A percentile compares a stretch with the other conserved stretches of the same genome.
phyloP scores from a whole-genome alignment of 2,797 vertebrate genomes.

The Lemur catta region DNA sequence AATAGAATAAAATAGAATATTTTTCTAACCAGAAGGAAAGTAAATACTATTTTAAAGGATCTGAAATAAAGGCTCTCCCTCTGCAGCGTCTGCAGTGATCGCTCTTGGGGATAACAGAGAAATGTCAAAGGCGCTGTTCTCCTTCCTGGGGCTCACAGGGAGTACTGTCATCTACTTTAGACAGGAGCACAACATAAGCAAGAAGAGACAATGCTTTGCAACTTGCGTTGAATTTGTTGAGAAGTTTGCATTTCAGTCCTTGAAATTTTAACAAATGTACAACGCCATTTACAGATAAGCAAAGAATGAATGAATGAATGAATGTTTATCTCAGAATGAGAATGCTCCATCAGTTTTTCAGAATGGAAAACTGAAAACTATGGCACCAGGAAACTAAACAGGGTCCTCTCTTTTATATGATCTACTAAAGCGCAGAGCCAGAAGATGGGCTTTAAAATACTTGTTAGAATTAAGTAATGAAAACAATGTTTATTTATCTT shows the following conservation, averaged over 20 bases:
- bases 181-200: fast-evolving
- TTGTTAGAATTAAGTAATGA: not conserved
- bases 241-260: not conserved
- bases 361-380: not conserved
- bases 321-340: not conserved
- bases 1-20: not conserved
- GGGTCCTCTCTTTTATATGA: not conserved
- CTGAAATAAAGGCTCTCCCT: not conserved
- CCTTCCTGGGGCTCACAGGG: not conserved
- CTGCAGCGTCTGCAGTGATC: not conserved
- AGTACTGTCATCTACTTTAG: not conserved
- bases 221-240: not conserved
- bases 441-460: not conserved
- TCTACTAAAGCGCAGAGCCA: not conserved
- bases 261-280: not conserved
- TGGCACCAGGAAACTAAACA: not conserved
- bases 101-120: not conserved
- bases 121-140: not conserved
- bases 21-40: not conserved
- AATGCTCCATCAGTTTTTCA: not conserved
- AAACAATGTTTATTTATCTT: not conserved
- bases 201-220: not conserved
- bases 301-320: not conserved
- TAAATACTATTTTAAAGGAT: not conserved
- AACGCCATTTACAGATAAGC: not conserved